Base-by-base conservation (phyloP, 2,113 vertebrate species). In the Grammomys surdaster region DNA sequence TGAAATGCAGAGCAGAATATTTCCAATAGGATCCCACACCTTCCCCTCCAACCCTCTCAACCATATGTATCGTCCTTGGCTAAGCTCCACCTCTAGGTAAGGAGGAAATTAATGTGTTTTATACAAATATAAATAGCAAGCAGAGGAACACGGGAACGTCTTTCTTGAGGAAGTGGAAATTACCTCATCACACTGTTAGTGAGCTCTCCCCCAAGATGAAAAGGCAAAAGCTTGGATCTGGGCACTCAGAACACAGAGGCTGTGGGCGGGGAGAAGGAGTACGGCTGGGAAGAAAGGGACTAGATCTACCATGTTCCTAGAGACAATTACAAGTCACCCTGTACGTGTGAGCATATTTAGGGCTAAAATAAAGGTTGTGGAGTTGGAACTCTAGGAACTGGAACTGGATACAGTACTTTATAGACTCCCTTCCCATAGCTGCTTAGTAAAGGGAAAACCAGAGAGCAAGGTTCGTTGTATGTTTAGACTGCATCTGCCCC, bases 91-190 rank as follows among this genome's bases (percentile, higher is more conserved):
- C 91, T 91, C 87, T 86, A 95, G 63, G 91, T 97, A 96, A 98
- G 96, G 40, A 98, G 97, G 93, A 98, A 98, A 98, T 97, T 95
- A 98, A 97, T 78, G 92, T 31, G 58, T 97, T 90, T 98, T 46
- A 78, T 96, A 97, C 58, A 94, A 97, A 97, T 84, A 98, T 60
- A 43, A 96, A 93, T 75, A 97, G 95, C 90, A 96, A 96, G 96
- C 92, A 81, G 51, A 78, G 73, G 95, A 89, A 91, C 93, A 94
- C 97, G 36, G 58, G 80, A 72, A 97, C 96, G 95, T 56, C 93
- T 95, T 98, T 96, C 94, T 92, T 5, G 96, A 89, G 85, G 89
- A 92, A 94, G 85, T 80, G 85, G 94, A 92, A 97, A 97, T 96
- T 89, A 93, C 92, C 96, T 96, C 54, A 78, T 92, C 94, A 75